Conservation (phyloP, 2,888 invertebrate genomes). For the Calliphora vomitoria region DNA sequence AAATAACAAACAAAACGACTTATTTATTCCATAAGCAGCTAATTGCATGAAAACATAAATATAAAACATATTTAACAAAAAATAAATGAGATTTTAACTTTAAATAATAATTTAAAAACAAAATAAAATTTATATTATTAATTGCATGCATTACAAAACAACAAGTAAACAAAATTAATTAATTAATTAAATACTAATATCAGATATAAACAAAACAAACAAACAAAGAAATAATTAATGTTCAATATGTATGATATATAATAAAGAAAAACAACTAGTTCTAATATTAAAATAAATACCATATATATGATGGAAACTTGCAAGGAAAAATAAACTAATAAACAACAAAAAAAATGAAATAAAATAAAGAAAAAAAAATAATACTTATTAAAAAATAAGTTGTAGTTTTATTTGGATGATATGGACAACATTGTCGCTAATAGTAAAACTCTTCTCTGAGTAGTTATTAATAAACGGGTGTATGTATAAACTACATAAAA, state of each 20-base stretch:
- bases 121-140: slow-evolving; percentile 63
- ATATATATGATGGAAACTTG: slow-evolving; percentile 70
- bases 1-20: slow-evolving; percentile 62
- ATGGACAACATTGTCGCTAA: background rate
- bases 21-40: slow-evolving; percentile 70
- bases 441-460: too few relatives aligned
- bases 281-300: slow-evolving; percentile 34
- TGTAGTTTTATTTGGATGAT: slow-evolving; percentile 18
- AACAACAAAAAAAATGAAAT: slow-evolving; percentile 38
- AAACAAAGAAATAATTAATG: slow-evolving; percentile 57
- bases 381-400: slow-evolving; percentile 59
- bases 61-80: slow-evolving; percentile 31
- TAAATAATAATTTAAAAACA: slow-evolving; percentile 37
- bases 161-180: slow-evolving; percentile 46
- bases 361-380: slow-evolving; percentile 49
- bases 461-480: too few relatives aligned
- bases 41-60: slow-evolving; percentile 39
- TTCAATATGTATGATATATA: slow-evolving; percentile 71
- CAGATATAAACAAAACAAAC: slow-evolving; percentile 40
- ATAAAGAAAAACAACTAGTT: slow-evolving; percentile 57
- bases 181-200: slow-evolving; percentile 54
- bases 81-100: slow-evolving; percentile 61
- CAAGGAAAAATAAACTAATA: slow-evolving; percentile 67
- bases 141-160: slow-evolving; percentile 69
- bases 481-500: too few relatives aligned